These are phyloP conservation scores for Maniola jurtina DNA, from an alignment of 1,140 invertebrate genomes.

Conservation along the genomic window DNA sequence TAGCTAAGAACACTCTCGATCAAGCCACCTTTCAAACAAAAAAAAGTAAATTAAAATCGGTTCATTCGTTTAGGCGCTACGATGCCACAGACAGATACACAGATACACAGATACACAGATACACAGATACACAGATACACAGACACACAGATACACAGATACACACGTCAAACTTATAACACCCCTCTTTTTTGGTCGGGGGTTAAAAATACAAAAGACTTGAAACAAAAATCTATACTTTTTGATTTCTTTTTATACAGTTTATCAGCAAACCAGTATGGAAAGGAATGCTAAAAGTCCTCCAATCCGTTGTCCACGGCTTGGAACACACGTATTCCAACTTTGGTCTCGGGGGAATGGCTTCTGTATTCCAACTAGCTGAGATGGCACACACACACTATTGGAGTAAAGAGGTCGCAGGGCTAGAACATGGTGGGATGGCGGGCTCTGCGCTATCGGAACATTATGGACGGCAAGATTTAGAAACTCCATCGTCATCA, in stretches of 20 bases:
- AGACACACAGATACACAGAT: too few relatives aligned
- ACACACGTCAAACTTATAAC: too few relatives aligned
- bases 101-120: too few relatives aligned
- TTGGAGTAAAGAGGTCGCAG: slow-evolving; percentile 93
- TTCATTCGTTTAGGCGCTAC: too few relatives aligned
- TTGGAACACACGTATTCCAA: slow-evolving; percentile 95
- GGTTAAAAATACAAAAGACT: too few relatives aligned
- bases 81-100: too few relatives aligned
- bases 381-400: slow-evolving; percentile 99
- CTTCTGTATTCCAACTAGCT: slow-evolving; percentile 96
- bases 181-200: too few relatives aligned
- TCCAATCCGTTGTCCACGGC: slow-evolving; percentile 93
- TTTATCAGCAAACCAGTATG: slow-evolving; percentile 93
- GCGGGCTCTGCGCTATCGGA: slow-evolving; percentile 66
- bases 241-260: slow-evolving; percentile 74
- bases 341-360: slow-evolving; percentile 97
- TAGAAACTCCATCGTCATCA: slow-evolving; percentile 67
- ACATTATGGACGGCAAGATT: slow-evolving; percentile 48
- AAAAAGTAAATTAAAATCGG: too few relatives aligned
- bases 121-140: too few relatives aligned
- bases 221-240: too few relatives aligned
- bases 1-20: too few relatives aligned
- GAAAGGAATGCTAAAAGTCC: slow-evolving; percentile 97
- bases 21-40: too few relatives aligned
- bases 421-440: slow-evolving; percentile 70